Evolutionary conservation across 1,140 invertebrate genomes (phyloP), one percentile per base, ranked within the genome.

Genomic region (Leguminivora glycinivorella): DNA sequence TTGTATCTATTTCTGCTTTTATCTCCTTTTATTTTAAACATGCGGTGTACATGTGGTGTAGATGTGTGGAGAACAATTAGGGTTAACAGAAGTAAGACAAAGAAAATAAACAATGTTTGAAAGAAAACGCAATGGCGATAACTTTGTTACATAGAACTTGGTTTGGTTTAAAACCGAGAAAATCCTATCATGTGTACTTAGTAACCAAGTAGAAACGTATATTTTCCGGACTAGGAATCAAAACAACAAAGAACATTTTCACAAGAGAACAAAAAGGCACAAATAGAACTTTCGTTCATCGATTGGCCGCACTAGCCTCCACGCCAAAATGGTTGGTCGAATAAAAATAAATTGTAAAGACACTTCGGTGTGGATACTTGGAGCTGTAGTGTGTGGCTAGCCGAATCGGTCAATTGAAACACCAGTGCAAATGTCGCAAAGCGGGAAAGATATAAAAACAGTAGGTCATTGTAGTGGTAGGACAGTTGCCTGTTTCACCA

Each of bases 341-440:
- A 63, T 63, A 63, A 63, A 63, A 63, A 63, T 63, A 63, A 63
- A 63, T 63, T 63, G 58, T 63, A 63, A 63, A 63, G n/a, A 63
- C 58, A 29, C 58, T 63, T n/a, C 58, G 17, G 26, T 63, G 26
- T 63, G 34, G 58, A 63, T 63, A 29, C 58, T 29, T 63, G 26
- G 34, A 38, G 73, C 66, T 73, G 71, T 73, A 74, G 75, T 76
- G 76, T 72, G 78, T 78, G 79, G 79, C 77, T 70, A 78, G 72
- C 74, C 73, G 78, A 80, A 81, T 77, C 79, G 76, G 79, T 84
- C 82, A 84, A 81, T 80, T 77, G 80, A 79, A 81, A 78, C 81
- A 77, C 70, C 70, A 77, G 72, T 74, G 79, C 83, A 84, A 83
- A 84, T 84, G 81, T 84, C 76, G 80, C 77, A 75, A 72, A n/a